Conservation (phyloP, 2,113 vertebrate genomes). For the Pygoscelis antarcticus region DNA sequence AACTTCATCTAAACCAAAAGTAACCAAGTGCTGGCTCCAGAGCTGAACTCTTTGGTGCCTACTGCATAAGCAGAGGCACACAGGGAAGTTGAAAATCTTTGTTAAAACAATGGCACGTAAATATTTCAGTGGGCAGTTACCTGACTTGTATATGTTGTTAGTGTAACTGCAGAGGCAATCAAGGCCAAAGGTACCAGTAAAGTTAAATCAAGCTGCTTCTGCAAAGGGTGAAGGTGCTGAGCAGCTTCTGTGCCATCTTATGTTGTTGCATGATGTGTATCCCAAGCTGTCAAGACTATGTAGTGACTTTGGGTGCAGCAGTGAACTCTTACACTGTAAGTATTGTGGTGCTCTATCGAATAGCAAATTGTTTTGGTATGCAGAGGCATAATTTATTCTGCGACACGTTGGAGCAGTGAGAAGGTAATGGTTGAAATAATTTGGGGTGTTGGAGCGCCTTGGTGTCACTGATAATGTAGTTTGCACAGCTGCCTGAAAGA, state of each 20-base stretch:
- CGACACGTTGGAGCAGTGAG: accelerated
- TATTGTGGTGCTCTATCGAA: neutral
- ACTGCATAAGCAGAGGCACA: neutral
- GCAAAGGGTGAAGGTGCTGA: neutral
- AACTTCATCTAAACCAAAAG: neutral
- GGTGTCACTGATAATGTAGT: neutral
- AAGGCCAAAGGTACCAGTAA: neutral
- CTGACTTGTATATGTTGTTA: accelerated
- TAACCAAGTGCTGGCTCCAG: neutral
- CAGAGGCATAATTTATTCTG: neutral
- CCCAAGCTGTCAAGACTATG: accelerated
- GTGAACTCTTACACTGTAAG: neutral
- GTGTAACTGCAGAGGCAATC: neutral
- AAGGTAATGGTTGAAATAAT: neutral
- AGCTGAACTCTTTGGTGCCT: neutral
- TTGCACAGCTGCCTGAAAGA: neutral
- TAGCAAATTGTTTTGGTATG: neutral
- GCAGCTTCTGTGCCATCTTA: neutral
- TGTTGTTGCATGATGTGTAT: neutral
- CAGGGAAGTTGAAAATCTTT: neutral
- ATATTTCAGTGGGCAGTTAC: neutral
- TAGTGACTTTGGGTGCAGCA: neutral
- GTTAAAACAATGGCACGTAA: neutral
- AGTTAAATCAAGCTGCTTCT: neutral
- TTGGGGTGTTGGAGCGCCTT: neutral